A percentile compares a stretch with the other conserved stretches of the same genome.
Evolutionary conservation across 2,113 vertebrate species (phyloP).

Genomic region (Bujurquina vittata): DNA sequence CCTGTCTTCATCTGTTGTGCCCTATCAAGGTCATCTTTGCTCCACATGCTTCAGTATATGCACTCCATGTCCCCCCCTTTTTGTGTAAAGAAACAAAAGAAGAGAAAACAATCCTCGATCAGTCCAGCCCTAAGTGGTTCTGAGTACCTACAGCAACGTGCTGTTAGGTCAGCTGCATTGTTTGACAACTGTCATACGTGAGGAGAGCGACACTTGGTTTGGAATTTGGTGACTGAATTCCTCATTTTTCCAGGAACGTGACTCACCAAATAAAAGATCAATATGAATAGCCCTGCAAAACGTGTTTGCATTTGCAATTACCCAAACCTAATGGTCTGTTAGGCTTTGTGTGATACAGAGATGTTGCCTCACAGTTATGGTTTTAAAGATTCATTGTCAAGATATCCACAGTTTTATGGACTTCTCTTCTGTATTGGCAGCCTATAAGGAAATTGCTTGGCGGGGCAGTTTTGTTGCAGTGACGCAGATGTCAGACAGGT

Average conservation of each 20-base stretch:
- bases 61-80: neutral
- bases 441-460: neutral
- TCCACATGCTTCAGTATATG: neutral
- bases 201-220: too few species aligned
- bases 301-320: too few species aligned
- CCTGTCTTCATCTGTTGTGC: slow-evolving; percentile 21
- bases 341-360: too few species aligned
- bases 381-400: neutral
- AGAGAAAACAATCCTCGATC: neutral
- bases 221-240: too few species aligned
- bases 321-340: too few species aligned
- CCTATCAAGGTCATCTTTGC: neutral
- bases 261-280: too few species aligned
- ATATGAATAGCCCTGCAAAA: too few species aligned
- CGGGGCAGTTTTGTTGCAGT: neutral
- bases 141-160: too few species aligned
- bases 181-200: too few species aligned
- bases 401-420: neutral
- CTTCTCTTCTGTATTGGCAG: neutral
- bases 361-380: neutral
- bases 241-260: too few species aligned
- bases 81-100: neutral
- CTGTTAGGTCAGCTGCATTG: too few species aligned
- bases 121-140: neutral
- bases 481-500: neutral